Conservation (phyloP, 2,888 invertebrate species). For the Athalia rosae region DNA sequence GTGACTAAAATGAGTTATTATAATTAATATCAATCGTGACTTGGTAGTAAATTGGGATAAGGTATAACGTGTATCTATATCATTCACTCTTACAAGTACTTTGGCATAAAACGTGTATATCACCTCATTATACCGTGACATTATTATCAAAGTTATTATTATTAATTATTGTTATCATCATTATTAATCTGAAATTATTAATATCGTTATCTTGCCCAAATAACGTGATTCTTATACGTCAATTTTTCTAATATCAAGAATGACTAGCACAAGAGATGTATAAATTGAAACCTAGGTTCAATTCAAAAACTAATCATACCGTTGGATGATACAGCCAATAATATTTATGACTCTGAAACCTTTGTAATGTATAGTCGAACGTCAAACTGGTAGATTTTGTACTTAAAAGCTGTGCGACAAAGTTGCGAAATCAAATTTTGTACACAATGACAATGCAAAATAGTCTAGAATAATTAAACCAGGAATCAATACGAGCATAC, state of each 20-base stretch:
- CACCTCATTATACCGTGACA: conserved; percentile 1
- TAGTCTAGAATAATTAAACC: background rate
- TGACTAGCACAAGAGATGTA: conserved; percentile 27
- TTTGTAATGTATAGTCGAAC: background rate
- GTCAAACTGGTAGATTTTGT: conserved; percentile 10
- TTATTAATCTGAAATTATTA: background rate
- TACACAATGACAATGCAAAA: background rate
- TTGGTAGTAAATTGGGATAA: conserved; percentile 4
- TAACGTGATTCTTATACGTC: conserved; percentile 4
- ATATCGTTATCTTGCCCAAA: conserved; percentile 6
- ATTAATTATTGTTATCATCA: too few species aligned
- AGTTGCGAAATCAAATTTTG: background rate
- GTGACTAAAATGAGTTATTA: conserved; percentile 4
- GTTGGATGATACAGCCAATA: background rate
- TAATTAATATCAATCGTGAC: conserved; percentile 1
- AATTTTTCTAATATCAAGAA: conserved; percentile 7
- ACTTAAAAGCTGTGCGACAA: conserved; percentile 32
- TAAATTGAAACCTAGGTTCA: conserved; percentile 4
- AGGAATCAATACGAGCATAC: background rate
- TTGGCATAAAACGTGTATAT: conserved; percentile 27
- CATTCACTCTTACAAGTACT: conserved; percentile 27
- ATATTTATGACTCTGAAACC: background rate
- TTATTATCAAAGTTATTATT: too few species aligned
- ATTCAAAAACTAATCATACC: too few species aligned
- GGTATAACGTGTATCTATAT: background rate